Evolutionary conservation across 1,140 invertebrate species (phyloP).

Genomic region (Ridgeia piscesae): DNA sequence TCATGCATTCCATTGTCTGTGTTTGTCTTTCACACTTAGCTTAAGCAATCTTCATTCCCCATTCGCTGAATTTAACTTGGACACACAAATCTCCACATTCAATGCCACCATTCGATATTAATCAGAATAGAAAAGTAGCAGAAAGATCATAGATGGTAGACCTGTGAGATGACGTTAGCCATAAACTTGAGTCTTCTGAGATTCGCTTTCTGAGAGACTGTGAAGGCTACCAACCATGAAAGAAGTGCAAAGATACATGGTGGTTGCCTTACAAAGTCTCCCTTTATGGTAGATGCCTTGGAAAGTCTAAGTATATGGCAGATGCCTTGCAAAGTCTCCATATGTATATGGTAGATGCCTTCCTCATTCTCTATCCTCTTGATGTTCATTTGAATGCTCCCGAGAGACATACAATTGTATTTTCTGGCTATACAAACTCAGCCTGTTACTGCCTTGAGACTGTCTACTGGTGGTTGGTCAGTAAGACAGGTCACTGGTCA

Average conservation of each 20-base stretch:
- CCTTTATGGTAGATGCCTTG: too few relatives aligned
- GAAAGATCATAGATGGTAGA: neutral
- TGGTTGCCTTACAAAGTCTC: neutral
- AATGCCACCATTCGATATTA: neutral
- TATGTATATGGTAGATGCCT: too few relatives aligned
- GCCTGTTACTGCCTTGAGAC: neutral
- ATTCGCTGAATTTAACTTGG: neutral
- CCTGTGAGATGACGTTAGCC: neutral
- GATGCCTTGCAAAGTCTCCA: too few relatives aligned
- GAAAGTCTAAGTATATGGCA: too few relatives aligned
- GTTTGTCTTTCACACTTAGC: too few relatives aligned
- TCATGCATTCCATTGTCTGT: too few relatives aligned
- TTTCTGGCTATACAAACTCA: neutral
- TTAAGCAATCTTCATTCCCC: neutral
- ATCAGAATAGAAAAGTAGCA: neutral
- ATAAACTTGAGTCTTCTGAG: neutral
- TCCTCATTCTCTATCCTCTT: neutral
- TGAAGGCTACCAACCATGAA: neutral
- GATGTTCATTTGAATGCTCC: neutral
- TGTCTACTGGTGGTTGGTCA: neutral
- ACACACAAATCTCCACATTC: neutral
- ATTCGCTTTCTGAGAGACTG: neutral
- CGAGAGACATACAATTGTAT: neutral
- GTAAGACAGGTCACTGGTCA: neutral
- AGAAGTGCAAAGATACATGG: neutral